Conservation (phyloP, 2,113 vertebrate genomes). For the Corythornis vintsioides region DNA sequence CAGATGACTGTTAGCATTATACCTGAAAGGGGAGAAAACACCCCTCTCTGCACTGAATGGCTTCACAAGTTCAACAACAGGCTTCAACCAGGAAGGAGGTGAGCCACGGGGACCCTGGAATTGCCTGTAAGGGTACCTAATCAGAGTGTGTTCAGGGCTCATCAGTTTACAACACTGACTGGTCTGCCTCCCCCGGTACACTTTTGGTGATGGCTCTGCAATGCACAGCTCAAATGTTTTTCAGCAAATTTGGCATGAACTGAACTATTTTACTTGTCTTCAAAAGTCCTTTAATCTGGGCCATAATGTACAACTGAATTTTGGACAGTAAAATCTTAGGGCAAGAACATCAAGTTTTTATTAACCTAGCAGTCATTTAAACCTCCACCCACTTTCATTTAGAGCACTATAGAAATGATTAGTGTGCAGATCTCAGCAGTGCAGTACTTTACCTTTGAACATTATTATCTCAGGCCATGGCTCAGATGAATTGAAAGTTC, state of each 20-base stretch:
- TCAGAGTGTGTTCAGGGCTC: neutral
- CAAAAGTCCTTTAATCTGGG: neutral
- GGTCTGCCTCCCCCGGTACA: neutral
- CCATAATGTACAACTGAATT: neutral
- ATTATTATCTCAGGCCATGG: neutral
- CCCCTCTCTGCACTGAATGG: neutral
- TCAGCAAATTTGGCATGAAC: neutral
- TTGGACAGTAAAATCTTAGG: constrained; percentile 12
- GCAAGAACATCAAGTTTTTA: constrained; percentile 16
- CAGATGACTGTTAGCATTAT: neutral
- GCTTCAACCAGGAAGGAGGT: neutral
- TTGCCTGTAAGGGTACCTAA: neutral
- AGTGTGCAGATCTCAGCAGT: neutral
- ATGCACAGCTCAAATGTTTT: neutral
- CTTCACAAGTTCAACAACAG: neutral
- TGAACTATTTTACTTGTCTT: neutral
- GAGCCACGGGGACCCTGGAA: neutral
- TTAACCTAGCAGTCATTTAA: neutral
- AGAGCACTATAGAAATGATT: neutral
- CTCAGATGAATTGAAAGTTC: neutral
- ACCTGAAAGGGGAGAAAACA: neutral
- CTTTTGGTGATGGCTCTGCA: neutral
- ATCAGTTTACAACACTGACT: neutral
- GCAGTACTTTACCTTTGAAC: neutral
- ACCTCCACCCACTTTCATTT: neutral